Conservation (phyloP, 37 sponge, comb jelly and placozoan species). For the Theonella swinhoei region DNA sequence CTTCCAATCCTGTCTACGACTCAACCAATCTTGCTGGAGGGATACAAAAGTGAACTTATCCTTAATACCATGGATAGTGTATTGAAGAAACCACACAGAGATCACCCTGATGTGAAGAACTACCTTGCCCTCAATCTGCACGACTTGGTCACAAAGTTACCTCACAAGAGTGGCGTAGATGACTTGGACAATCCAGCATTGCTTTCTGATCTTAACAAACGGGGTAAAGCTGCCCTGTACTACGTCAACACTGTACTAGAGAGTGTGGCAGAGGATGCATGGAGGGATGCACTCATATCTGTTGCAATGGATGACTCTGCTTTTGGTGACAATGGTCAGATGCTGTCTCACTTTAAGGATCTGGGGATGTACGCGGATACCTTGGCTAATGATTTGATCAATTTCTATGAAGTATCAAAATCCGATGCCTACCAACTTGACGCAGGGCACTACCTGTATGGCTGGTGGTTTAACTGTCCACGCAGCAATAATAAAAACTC, state of each 20-base stretch:
- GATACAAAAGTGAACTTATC: slow-evolving; percentile 17
- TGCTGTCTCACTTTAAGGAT: slow-evolving; percentile 5
- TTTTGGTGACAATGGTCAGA: not conserved
- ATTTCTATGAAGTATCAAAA: not conserved
- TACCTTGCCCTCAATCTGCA: slow-evolving; percentile 5
- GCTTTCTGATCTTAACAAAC: slow-evolving; percentile 7
- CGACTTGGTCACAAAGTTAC: slow-evolving; percentile 26
- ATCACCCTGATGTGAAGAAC: not conserved
- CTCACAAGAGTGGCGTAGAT: not conserved
- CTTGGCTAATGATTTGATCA: slow-evolving; percentile 4
- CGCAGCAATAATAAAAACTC: not conserved
- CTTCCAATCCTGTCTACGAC: slow-evolving; percentile 23
- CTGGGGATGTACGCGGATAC: slow-evolving; percentile 21
- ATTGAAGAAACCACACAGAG: slow-evolving; percentile 2
- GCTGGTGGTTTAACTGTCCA: slow-evolving; percentile 74
- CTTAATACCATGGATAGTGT: slow-evolving; percentile 18
- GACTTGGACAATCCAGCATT: not conserved
- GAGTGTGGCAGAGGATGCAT: slow-evolving; percentile 33
- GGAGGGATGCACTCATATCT: slow-evolving; percentile 55
- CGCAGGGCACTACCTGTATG: slow-evolving; percentile 27
- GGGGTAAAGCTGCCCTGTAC: slow-evolving; percentile 12
- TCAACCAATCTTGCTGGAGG: slow-evolving; percentile 54
- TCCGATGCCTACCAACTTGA: not conserved
- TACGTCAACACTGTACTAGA: slow-evolving; percentile 30
- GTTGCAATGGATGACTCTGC: slow-evolving; percentile 20